These are phyloP conservation scores for Sylvilagus floridanus DNA, from an alignment of 2,797 vertebrate genomes.

Conservation along the genomic window DNA sequence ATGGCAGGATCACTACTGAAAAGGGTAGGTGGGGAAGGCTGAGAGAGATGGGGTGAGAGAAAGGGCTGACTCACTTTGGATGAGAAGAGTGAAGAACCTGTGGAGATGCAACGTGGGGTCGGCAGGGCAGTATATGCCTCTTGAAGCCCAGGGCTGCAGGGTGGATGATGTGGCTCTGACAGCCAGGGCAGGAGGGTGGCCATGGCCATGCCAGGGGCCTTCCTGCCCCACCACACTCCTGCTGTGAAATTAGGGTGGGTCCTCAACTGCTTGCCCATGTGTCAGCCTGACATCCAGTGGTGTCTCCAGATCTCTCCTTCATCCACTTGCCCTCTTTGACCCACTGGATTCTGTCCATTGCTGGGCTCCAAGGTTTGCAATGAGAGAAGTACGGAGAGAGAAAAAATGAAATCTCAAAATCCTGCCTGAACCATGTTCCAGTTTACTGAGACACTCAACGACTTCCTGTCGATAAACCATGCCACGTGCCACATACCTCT, in stretches of 20 bases:
- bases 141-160: background rate
- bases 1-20: background rate
- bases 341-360: background rate
- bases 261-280: background rate
- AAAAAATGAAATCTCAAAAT: background rate
- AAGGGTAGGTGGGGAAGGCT: background rate
- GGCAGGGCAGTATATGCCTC: background rate
- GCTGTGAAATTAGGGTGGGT: background rate
- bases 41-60: background rate
- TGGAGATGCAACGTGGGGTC: background rate
- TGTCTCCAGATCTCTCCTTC: background rate
- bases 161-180: accelerated
- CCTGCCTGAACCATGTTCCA: background rate
- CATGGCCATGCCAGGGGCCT: background rate
- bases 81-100: background rate
- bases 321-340: background rate
- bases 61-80: background rate
- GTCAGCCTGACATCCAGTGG: background rate
- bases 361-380: background rate
- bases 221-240: accelerated
- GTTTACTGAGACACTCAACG: background rate
- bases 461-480: background rate
- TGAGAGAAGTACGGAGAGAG: background rate
- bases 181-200: accelerated
- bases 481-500: background rate